Evolutionary conservation across 2,888 invertebrate species (phyloP).

Genomic region (Acanthacorydalis orientalis): DNA sequence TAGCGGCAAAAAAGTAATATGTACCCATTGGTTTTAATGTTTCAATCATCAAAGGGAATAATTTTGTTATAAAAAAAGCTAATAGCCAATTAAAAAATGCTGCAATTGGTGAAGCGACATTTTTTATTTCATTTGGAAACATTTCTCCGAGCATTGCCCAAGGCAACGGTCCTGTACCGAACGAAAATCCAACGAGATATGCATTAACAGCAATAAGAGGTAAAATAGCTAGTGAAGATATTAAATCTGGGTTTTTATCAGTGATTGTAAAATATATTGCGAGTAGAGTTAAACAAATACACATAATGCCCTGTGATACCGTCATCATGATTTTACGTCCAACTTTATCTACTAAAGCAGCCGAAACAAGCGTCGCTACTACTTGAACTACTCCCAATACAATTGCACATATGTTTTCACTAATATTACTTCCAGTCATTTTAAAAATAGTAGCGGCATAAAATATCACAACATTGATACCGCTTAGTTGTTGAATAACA

Average conservation of each 20-base stretch:
- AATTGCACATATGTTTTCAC: slow-evolving; percentile 28
- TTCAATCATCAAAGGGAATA: slow-evolving; percentile 26
- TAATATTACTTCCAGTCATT: slow-evolving; percentile 32
- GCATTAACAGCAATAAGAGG: slow-evolving; percentile 24
- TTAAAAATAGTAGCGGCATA: slow-evolving; percentile 53
- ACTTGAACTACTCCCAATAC: slow-evolving; percentile 65
- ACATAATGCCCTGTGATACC: slow-evolving; percentile 53
- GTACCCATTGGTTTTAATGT: slow-evolving; percentile 21
- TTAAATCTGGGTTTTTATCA: slow-evolving; percentile 25
- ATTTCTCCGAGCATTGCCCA: slow-evolving; percentile 32
- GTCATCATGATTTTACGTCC: slow-evolving; percentile 61
- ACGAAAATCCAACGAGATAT: slow-evolving; percentile 26
- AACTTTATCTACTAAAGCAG: slow-evolving; percentile 54
- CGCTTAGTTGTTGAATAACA: slow-evolving; percentile 59
- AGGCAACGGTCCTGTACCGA: slow-evolving; percentile 32
- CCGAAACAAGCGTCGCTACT: slow-evolving; percentile 43
- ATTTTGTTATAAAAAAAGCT: slow-evolving; percentile 24
- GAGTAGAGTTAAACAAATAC: slow-evolving; percentile 42
- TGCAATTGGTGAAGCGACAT: slow-evolving; percentile 20
- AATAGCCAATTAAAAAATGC: slow-evolving; percentile 27
- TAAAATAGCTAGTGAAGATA: slow-evolving; percentile 16
- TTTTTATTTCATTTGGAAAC: slow-evolving; percentile 27
- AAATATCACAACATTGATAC: slow-evolving; percentile 65
- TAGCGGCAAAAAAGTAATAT: slow-evolving; percentile 32
- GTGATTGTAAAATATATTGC: slow-evolving; percentile 54